phyloP scores from a whole-genome alignment of 2,113 vertebrate species.

The Pangasianodon gigas region DNA sequence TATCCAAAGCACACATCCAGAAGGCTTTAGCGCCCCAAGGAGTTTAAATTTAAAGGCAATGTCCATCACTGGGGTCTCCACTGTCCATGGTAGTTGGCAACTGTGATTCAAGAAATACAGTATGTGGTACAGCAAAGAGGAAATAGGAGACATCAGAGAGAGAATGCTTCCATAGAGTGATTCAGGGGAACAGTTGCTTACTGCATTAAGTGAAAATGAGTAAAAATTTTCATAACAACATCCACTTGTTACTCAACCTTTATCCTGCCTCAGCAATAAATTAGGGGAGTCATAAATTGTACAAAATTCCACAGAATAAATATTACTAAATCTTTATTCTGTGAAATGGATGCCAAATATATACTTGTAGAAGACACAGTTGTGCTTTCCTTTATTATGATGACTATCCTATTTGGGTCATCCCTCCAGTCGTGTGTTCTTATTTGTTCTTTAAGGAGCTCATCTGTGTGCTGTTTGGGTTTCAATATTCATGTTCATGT shows the following conservation, averaged over 20 bases:
- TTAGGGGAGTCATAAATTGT: not conserved
- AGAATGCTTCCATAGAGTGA: not conserved
- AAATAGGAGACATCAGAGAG: slow-evolving; percentile 23
- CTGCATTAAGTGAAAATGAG: not conserved
- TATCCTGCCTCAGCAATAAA: not conserved
- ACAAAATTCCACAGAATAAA: not conserved
- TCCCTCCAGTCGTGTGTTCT: not conserved
- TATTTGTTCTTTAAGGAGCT: not conserved
- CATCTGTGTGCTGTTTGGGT: not conserved
- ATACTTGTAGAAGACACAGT: not conserved
- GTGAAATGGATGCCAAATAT: not conserved
- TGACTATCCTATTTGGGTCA: not conserved
- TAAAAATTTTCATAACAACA: not conserved
- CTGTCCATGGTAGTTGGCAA: slow-evolving; percentile 28
- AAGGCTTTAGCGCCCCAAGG: slow-evolving; percentile 37
- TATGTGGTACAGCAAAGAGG: slow-evolving; percentile 31
- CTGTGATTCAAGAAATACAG: slow-evolving; percentile 30
- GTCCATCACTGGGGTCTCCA: slow-evolving; percentile 15
- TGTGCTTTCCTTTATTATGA: not conserved
- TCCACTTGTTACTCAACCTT: not conserved
- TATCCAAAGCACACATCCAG: slow-evolving; percentile 56
- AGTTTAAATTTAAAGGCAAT: slow-evolving; percentile 41
- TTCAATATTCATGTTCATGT: not conserved
- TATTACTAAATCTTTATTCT: not conserved
- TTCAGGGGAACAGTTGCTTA: not conserved